Evolutionary conservation across 2,888 invertebrate genomes (phyloP).

Genomic region (Pristionchus exspectatus): DNA sequence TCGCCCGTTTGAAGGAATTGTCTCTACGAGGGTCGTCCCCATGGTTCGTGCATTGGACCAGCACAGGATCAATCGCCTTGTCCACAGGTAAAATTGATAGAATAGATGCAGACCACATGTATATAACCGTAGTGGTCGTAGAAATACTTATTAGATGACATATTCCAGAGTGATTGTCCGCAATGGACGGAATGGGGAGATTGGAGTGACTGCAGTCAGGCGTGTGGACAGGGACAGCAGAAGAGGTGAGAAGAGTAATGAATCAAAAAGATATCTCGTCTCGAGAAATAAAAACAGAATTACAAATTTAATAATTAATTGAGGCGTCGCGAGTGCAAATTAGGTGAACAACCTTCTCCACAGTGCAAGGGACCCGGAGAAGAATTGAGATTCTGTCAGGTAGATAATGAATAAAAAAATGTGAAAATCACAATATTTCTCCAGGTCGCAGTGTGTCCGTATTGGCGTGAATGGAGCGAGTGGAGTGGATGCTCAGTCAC

Average conservation of each 20-base stretch:
- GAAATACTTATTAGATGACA: not conserved
- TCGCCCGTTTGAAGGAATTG: slow-evolving; percentile 60
- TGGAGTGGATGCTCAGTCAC: slow-evolving; percentile 69
- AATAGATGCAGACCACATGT: not conserved
- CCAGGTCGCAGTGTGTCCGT: slow-evolving; percentile 64
- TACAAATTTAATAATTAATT: not conserved
- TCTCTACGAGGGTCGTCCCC: slow-evolving; percentile 58
- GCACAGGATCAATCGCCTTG: slow-evolving; percentile 70
- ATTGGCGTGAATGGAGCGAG: slow-evolving; percentile 69
- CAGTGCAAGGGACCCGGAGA: slow-evolving; percentile 49
- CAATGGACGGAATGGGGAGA: slow-evolving; percentile 54
- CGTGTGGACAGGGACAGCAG: slow-evolving; percentile 54
- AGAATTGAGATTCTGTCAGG: slow-evolving; percentile 56
- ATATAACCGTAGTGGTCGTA: not conserved
- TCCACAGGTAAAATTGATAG: slow-evolving; percentile 56
- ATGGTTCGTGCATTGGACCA: slow-evolving; percentile 65
- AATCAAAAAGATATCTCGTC: not conserved
- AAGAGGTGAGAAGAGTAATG: slow-evolving; percentile 22
- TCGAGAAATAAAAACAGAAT: not conserved
- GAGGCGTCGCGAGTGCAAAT: slow-evolving; percentile 48
- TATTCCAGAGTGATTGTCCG: slow-evolving; percentile 23
- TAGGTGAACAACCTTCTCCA: not conserved
- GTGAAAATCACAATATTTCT: not conserved
- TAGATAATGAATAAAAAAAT: slow-evolving; percentile 44
- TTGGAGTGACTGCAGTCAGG: slow-evolving; percentile 55